Percentiles rank a stretch among this genome's conserved stretches.
Conservation (phyloP, 2,888 invertebrate genomes). For the Callinectes sapidus region DNA sequence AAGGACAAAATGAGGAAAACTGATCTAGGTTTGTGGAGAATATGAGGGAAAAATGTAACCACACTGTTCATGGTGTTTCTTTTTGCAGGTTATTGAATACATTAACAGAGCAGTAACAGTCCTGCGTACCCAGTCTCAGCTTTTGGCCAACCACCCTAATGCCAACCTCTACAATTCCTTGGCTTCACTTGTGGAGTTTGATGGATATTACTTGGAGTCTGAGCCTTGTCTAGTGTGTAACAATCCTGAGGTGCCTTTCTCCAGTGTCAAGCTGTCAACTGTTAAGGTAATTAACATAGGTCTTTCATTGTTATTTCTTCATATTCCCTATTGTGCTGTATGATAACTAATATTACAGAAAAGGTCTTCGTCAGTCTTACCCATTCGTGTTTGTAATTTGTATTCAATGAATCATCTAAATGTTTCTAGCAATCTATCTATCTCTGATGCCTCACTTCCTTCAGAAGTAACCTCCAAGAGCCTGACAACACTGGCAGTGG, state of each 20-base stretch:
- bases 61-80: background rate
- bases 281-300: slow-evolving; percentile 82
- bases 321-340: no score
- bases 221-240: slow-evolving; percentile 98
- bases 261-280: slow-evolving; percentile 92
- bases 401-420: no score
- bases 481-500: no score
- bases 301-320: no score
- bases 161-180: slow-evolving; percentile 93
- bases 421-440: no score
- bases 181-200: slow-evolving; percentile 94
- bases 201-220: slow-evolving; percentile 96
- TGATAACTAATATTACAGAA: no score
- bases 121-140: slow-evolving; percentile 90
- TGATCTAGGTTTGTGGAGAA: background rate
- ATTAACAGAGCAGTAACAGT: slow-evolving; percentile 91
- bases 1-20: background rate
- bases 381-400: no score
- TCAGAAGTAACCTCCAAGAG: no score
- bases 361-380: no score
- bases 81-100: slow-evolving; percentile 82
- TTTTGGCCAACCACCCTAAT: slow-evolving; percentile 93
- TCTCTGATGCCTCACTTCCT: no score
- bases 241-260: slow-evolving; percentile 95
- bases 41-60: background rate